Conservation (phyloP, 2,888 invertebrate genomes). For the Smittia sp. region DNA sequence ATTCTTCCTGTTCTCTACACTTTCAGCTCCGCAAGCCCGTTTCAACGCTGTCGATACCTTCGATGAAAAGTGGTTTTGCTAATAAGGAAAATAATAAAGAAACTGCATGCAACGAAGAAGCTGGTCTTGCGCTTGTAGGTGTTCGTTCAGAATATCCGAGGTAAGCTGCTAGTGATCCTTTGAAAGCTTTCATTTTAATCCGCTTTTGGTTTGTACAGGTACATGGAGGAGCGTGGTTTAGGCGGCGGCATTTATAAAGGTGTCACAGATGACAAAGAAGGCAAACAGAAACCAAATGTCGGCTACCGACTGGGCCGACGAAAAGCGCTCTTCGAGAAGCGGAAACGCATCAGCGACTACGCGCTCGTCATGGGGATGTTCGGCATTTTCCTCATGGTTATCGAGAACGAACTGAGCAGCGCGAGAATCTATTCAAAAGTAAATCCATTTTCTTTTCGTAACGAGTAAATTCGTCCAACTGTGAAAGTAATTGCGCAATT, state of each 20-base stretch:
- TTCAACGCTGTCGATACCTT: conserved; percentile 94
- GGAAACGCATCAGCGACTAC: conserved; percentile 98
- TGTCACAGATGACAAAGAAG: conserved; percentile 59
- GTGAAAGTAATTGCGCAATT: background rate
- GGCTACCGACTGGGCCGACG: conserved; percentile 95
- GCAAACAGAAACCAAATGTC: conserved; percentile 90
- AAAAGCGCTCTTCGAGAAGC: conserved; percentile 97
- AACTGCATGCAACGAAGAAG: conserved; percentile 70
- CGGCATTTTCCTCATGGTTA: conserved; percentile 98
- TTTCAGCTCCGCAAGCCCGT: conserved; percentile 95
- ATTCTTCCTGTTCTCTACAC: conserved; percentile 40
- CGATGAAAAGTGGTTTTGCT: conserved; percentile 71
- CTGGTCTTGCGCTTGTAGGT: conserved; percentile 84
- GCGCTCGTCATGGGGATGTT: conserved; percentile 99
- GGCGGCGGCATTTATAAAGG: conserved; percentile 74
- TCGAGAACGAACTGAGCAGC: conserved; percentile 98
- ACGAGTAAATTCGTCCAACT: background rate
- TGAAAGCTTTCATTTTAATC: background rate
- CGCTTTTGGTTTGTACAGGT: conserved; percentile 51
- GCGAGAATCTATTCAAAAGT: conserved; percentile 95
- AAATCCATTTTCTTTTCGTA: conserved; percentile 48
- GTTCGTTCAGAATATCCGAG: conserved; percentile 85
- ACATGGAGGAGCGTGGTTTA: conserved; percentile 81
- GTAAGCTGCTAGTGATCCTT: conserved; percentile 44
- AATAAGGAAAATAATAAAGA: conserved; percentile 58